Conservation (phyloP, 2,113 vertebrate species). For the Poecilia latipinna region DNA sequence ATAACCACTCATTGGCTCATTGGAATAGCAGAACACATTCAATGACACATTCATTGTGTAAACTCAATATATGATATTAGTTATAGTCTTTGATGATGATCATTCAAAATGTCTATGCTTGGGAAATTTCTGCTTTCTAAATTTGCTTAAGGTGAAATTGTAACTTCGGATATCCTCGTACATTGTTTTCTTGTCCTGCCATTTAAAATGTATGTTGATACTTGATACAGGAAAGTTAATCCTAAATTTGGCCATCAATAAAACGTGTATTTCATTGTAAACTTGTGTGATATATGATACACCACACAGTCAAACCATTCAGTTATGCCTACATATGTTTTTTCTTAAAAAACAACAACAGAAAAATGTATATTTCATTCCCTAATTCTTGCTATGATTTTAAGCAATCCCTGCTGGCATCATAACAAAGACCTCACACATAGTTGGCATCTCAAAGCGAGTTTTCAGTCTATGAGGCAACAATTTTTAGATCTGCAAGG, state of each 20-base stretch:
- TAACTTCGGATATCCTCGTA: too few relatives aligned
- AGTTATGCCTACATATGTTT: neutral
- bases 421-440: slow-evolving; percentile 7
- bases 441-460: neutral
- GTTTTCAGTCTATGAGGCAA: slow-evolving; percentile 11
- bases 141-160: too few relatives aligned
- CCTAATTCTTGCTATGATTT: neutral
- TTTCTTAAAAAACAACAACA: neutral
- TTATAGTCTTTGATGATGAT: neutral
- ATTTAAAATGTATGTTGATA: too few relatives aligned
- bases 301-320: too few relatives aligned
- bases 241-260: too few relatives aligned
- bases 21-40: neutral
- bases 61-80: neutral
- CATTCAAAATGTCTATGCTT: too few relatives aligned
- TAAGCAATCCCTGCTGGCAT: neutral
- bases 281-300: too few relatives aligned
- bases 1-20: neutral
- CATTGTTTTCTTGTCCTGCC: too few relatives aligned
- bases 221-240: too few relatives aligned
- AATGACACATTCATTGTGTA: neutral
- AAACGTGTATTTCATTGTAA: too few relatives aligned
- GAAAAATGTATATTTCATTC: neutral
- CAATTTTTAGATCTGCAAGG: slow-evolving; percentile 3
- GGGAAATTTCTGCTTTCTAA: too few relatives aligned